Base-by-base conservation (phyloP, 2,113 vertebrate species). In the Vombatus ursinus region DNA sequence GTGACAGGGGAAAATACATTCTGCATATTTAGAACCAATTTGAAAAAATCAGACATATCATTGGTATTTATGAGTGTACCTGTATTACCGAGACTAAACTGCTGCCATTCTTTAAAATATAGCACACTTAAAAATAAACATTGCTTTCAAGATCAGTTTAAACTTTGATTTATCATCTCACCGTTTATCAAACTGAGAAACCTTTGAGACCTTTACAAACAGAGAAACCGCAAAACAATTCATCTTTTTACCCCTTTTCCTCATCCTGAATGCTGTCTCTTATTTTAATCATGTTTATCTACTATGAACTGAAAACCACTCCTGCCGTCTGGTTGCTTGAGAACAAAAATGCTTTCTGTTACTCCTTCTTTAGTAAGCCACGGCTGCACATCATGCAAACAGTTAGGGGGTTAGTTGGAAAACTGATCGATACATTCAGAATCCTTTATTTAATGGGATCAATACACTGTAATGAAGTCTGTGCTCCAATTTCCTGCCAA, bases 401-500 rank as follows among this genome's bases (percentile, higher is more conserved):
- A 96, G 96, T 92, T 26, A 19, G 7, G 92, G 95, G 96, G 97
- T 98, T 97, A 96, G 98, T 98, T 92, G 95, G 95, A 98, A n/a
- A n/a, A 94, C 95, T 28, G 95, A 99, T 99, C 98, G 95, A 99
- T 99, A 98, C 98, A 98, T 98, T 98, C 97, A 98, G 98, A 98
- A 98, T 99, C 98, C 98, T 98, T 99, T 98, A 98, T 99, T 99
- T 98, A 98, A 97, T 94, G 93, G 98, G 98, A 99, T 99, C 99
- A 96, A 99, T 99, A 98, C 47, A 68, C 95, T 98, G 98, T 99
- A 99, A 99, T 99, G 99, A 99, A 99, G 98, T 99, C 98, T 93
- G 97, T 93, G 98, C 98, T 99, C 96, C 98, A 98, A 91, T 99
- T 99, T 98, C 97, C 98, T 98, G 96, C 97, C 94, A 98, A 97